Evolutionary conservation across 2,113 vertebrate species (phyloP).

Genomic region (Piprites chloris): DNA sequence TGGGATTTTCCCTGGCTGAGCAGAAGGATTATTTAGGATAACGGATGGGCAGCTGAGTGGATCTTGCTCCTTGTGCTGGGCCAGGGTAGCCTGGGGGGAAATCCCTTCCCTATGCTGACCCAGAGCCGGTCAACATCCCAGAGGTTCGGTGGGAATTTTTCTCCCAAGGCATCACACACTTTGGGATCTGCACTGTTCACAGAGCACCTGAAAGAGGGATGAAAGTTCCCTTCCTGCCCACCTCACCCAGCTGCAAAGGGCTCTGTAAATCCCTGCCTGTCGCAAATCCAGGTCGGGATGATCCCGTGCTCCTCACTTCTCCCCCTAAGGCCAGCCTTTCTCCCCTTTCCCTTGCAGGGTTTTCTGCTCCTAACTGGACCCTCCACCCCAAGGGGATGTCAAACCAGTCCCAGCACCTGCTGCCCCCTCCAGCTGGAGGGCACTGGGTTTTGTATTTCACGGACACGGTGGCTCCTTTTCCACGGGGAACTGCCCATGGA

Average conservation of each 20-base stretch:
- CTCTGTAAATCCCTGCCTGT: not conserved
- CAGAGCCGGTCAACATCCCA: not conserved
- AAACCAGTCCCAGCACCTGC: conserved; percentile 44
- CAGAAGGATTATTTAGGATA: conserved; percentile 29
- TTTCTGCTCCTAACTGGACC: conserved; percentile 78
- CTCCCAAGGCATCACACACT: rapidly evolving
- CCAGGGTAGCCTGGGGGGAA: not conserved
- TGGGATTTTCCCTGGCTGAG: conserved; percentile 28
- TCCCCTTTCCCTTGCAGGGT: conserved; percentile 71
- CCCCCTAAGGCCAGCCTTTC: not conserved
- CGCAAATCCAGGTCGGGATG: rapidly evolving
- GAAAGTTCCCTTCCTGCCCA: not conserved
- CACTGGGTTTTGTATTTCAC: conserved; percentile 57
- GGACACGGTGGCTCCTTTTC: conserved; percentile 61
- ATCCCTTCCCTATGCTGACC: not conserved
- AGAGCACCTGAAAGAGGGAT: not conserved
- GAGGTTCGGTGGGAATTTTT: not conserved
- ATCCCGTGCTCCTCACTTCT: not conserved
- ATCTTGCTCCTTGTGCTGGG: not conserved
- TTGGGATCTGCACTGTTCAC: rapidly evolving
- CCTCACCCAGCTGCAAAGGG: not conserved
- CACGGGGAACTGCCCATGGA: conserved; percentile 38
- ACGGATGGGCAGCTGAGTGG: not conserved
- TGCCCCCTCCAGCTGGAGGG: conserved; percentile 4
- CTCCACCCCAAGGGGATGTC: conserved; percentile 45